Percentiles rank a stretch among this genome's conserved stretches.
Evolutionary conservation across 2,888 invertebrate genomes (phyloP).

Genomic region (Tenthredo scrophulariae): DNA sequence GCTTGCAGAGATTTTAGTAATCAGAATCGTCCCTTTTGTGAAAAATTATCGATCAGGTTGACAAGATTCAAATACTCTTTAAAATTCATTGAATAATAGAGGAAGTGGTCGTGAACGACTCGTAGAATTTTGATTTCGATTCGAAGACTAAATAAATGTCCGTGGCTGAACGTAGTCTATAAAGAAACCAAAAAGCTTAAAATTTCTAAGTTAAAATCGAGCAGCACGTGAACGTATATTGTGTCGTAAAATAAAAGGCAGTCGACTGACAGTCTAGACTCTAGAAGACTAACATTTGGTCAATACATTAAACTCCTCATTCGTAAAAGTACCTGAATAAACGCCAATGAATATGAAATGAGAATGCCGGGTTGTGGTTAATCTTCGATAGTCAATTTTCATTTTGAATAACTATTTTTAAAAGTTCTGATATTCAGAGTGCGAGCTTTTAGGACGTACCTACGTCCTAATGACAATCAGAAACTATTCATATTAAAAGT

Average conservation of each 20-base stretch:
- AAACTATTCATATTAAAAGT: slow-evolving; percentile 20
- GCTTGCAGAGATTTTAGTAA: neutral
- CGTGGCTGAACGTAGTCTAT: neutral
- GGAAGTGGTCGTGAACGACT: neutral
- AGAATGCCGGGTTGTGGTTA: neutral
- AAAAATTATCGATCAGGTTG: neutral
- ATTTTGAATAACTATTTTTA: neutral
- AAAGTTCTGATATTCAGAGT: neutral
- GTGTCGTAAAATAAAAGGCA: neutral
- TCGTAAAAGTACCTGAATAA: neutral
- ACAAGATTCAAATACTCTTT: neutral
- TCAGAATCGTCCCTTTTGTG: neutral
- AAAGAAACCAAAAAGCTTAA: slow-evolving; percentile 3
- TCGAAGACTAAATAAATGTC: neutral
- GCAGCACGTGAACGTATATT: neutral
- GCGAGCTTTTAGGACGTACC: neutral
- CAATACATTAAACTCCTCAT: neutral
- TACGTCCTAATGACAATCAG: neutral
- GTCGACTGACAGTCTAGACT: slow-evolving; percentile 6
- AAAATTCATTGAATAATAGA: slow-evolving; percentile 16
- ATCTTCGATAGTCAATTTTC: neutral
- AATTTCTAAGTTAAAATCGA: neutral
- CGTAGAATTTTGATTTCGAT: neutral
- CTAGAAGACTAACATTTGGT: neutral
- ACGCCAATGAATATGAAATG: neutral